These are phyloP conservation scores for Nineta flava DNA, from an alignment of 2,888 invertebrate genomes.

Conservation along the genomic window DNA sequence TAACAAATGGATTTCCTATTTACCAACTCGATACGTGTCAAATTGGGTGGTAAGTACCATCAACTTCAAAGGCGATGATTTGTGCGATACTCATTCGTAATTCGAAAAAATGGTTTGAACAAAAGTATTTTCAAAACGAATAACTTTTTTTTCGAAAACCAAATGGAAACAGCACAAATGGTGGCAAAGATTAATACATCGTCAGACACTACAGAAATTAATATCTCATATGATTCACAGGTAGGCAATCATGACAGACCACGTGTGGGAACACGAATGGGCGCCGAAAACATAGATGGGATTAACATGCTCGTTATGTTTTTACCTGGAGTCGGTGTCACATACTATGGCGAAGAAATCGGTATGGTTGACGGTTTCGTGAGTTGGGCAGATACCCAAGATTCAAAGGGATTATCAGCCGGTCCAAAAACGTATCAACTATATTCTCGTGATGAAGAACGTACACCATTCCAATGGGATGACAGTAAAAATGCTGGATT, in stretches of 20 bases:
- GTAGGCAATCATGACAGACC: constrained; percentile 66
- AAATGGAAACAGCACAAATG: too few species aligned
- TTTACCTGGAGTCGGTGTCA: constrained; percentile 69
- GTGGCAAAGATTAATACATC: too few species aligned
- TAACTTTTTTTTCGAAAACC: too few species aligned
- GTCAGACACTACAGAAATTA: not conserved
- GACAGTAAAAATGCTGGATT: constrained; percentile 39
- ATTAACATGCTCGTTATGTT: constrained; percentile 69
- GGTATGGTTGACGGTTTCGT: constrained; percentile 47
- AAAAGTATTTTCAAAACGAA: too few species aligned
- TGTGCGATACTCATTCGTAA: too few species aligned
- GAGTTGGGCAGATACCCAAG: constrained; percentile 30
- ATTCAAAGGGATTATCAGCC: constrained; percentile 36
- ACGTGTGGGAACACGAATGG: constrained; percentile 54
- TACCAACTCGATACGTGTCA: constrained; percentile 40
- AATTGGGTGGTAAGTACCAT: constrained; percentile 70
- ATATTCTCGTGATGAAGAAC: constrained; percentile 51
- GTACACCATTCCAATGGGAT: constrained; percentile 74
- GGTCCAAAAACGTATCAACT: constrained; percentile 39
- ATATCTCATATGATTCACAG: constrained; percentile 20
- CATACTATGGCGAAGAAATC: constrained; percentile 78
- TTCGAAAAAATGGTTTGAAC: too few species aligned
- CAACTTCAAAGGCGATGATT: too few species aligned
- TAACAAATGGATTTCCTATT: constrained; percentile 45
- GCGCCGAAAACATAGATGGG: constrained; percentile 53